Percentiles rank a stretch among this genome's conserved stretches.
phyloP scores from a whole-genome alignment of 2,888 invertebrate species.

The Apamea anceps region DNA sequence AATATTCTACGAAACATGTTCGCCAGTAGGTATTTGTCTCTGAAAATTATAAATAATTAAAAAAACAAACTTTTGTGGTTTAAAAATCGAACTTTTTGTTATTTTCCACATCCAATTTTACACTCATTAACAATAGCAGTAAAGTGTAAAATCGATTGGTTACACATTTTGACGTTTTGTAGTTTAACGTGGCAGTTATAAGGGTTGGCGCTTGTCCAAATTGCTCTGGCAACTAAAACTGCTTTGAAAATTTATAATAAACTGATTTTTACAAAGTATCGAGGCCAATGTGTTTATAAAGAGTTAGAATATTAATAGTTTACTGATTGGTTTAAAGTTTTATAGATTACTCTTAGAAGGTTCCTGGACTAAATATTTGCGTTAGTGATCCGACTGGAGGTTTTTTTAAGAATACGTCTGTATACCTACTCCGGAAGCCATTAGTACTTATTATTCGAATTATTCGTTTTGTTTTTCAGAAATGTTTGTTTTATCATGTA shows the following conservation, averaged over 20 bases:
- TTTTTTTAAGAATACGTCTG: not conserved
- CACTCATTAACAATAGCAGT: conserved; percentile 47
- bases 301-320: conserved; percentile 40
- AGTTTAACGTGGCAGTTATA: conserved; percentile 59
- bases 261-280: conserved; percentile 66
- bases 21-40: not conserved
- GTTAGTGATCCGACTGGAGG: not conserved
- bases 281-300: conserved; percentile 65
- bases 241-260: conserved; percentile 70
- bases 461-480: not conserved
- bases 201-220: conserved; percentile 72
- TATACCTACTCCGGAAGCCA: not conserved
- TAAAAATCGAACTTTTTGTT: not conserved
- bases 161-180: conserved; percentile 54
- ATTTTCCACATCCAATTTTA: conserved; percentile 37
- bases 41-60: not conserved
- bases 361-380: not conserved
- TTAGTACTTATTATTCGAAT: not conserved
- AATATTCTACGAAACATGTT: no score
- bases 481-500: not conserved
- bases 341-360: not conserved
- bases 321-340: conserved; percentile 28
- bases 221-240: conserved; percentile 52
- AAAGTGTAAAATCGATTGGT: conserved; percentile 62
- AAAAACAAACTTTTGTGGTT: not conserved